A percentile compares a stretch with the other conserved stretches of the same genome.
These are phyloP conservation scores for Crenuchus spilurus DNA, from an alignment of 2,797 vertebrate species.

Conservation along the genomic window DNA sequence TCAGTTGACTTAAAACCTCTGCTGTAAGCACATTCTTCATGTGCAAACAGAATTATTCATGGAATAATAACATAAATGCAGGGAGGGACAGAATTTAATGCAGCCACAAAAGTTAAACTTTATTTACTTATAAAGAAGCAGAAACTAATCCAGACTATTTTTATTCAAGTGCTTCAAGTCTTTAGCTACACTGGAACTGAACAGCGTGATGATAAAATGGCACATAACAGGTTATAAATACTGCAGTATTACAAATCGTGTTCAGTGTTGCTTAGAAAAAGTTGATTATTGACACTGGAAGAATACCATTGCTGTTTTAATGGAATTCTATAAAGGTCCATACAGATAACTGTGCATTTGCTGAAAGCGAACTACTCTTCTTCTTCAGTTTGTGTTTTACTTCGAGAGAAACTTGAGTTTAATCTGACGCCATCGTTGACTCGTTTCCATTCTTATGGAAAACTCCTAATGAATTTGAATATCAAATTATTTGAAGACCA, in stretches of 20 bases:
- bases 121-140: conserved; percentile 74
- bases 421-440: neutral
- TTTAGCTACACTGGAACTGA: neutral
- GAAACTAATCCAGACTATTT: conserved; percentile 57
- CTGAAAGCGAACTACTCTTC: neutral
- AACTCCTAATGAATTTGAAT: conserved; percentile 2
- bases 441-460: neutral
- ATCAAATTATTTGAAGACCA: conserved; percentile 13
- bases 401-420: neutral
- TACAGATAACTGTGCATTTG: neutral
- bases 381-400: neutral
- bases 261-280: too few relatives aligned
- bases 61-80: conserved; percentile 51
- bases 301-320: too few relatives aligned
- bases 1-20: conserved; percentile 73
- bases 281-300: too few relatives aligned
- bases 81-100: conserved; percentile 61
- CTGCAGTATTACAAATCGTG: too few relatives aligned
- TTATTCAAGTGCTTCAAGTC: neutral
- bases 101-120: conserved; percentile 70
- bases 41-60: conserved; percentile 79
- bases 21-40: conserved; percentile 71
- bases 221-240: too few relatives aligned
- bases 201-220: neutral
- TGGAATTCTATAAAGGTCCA: too few relatives aligned